Conservation (phyloP, 2,888 invertebrate species). For the Sarcophaga subvicina region DNA sequence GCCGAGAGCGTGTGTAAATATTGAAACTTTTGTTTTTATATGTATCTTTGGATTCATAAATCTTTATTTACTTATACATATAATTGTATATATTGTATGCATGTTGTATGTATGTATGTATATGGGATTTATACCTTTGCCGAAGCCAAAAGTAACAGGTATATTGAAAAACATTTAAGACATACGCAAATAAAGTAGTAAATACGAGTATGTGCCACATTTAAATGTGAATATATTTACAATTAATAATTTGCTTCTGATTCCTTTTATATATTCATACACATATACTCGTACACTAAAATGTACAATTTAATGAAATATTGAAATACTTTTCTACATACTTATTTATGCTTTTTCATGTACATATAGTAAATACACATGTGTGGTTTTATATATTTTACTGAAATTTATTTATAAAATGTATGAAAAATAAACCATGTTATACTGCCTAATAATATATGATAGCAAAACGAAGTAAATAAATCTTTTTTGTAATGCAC, state of each 20-base stretch:
- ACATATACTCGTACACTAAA: not conserved
- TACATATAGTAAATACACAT: not conserved
- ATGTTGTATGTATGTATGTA: not conserved
- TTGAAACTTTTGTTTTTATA: constrained; percentile 22
- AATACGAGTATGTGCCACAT: not conserved
- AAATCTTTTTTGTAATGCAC: too few species aligned
- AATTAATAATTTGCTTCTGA: not conserved
- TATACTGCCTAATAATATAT: too few species aligned
- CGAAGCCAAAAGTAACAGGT: constrained; percentile 17
- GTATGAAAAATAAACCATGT: too few species aligned
- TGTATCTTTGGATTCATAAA: constrained; percentile 14
- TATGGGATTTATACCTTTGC: not conserved
- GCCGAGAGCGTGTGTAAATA: constrained; percentile 9
- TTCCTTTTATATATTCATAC: not conserved
- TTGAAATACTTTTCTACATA: not conserved
- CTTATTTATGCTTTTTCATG: not conserved
- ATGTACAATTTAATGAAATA: not conserved
- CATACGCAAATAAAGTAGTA: not conserved
- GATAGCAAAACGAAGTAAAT: too few species aligned
- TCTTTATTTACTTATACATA: constrained; percentile 29
- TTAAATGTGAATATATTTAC: not conserved
- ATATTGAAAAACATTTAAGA: too few species aligned
- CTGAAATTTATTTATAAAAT: too few species aligned
- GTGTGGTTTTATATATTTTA: not conserved
- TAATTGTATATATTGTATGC: not conserved